phyloP scores from a whole-genome alignment of 2,113 vertebrate genomes.

The Clinocottus analis region DNA sequence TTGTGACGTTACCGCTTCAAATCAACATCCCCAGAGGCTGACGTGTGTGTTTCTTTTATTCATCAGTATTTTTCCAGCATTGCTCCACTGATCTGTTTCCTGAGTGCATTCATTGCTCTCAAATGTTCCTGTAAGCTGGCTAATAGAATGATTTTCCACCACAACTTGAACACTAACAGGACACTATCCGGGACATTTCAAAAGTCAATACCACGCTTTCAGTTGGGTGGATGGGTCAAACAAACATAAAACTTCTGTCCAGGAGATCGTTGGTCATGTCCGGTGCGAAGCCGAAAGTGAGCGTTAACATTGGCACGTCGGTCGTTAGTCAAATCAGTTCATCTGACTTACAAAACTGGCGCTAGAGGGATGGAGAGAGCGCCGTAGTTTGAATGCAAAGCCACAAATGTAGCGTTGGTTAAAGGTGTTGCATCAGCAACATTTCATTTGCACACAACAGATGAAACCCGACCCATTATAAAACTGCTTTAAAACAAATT shows the following conservation, averaged over 20 bases:
- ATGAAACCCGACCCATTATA: not conserved
- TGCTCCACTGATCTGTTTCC: constrained; percentile 9
- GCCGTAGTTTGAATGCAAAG: no score
- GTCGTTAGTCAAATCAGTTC: not conserved
- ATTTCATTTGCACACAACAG: not conserved
- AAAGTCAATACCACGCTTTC: not conserved
- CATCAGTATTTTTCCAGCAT: not conserved
- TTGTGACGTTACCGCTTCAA: constrained; percentile 55
- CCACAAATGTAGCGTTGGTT: no score
- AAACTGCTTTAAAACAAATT: not conserved
- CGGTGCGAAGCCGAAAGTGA: no score
- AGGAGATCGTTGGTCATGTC: no score
- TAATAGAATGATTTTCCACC: not conserved
- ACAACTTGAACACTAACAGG: not conserved
- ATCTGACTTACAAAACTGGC: not conserved
- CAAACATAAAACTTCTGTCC: not conserved
- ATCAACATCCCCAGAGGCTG: constrained; percentile 31
- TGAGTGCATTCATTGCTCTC: constrained; percentile 4
- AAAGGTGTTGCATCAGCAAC: not conserved
- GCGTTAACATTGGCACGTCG: no score
- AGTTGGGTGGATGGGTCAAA: not conserved
- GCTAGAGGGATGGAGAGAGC: not conserved
- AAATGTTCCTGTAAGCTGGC: not conserved
- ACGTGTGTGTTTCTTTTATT: not conserved
- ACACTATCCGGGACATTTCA: not conserved